These are phyloP conservation scores for Mormoops blainvillei DNA, from an alignment of 2,113 vertebrate species.

Conservation along the genomic window DNA sequence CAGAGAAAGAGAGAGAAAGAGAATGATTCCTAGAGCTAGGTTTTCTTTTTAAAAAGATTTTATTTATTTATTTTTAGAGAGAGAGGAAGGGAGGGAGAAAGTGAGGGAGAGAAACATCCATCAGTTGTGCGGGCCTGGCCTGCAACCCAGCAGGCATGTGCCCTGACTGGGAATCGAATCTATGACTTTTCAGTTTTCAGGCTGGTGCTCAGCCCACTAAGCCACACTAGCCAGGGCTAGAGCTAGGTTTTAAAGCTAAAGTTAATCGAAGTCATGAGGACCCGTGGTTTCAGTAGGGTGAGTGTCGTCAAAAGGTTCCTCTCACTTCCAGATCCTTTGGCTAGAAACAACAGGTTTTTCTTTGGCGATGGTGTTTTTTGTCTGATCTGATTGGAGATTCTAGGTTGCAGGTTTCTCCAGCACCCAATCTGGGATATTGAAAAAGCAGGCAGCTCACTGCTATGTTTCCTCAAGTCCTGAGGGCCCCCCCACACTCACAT, in stretches of 20 bases:
- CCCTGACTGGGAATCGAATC: too few species aligned
- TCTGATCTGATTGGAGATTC: neutral
- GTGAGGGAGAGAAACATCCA: too few species aligned
- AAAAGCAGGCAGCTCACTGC: neutral
- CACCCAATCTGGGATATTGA: neutral
- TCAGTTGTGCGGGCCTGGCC: too few species aligned
- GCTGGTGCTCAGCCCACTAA: too few species aligned
- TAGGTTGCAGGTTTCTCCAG: neutral
- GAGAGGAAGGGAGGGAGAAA: too few species aligned
- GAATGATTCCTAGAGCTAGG: neutral
- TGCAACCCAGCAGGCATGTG: too few species aligned
- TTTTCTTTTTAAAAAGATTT: neutral
- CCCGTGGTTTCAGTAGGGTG: neutral
- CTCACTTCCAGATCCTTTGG: conserved; percentile 8
- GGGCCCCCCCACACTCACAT: neutral
- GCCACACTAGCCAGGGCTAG: neutral
- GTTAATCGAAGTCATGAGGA: neutral
- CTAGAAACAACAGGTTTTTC: conserved; percentile 25
- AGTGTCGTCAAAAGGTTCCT: neutral
- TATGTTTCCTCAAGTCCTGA: neutral
- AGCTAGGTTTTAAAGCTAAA: neutral
- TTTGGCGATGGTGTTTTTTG: neutral
- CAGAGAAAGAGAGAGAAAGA: neutral
- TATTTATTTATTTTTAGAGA: too few species aligned
- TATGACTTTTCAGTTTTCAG: too few species aligned